Evolutionary conservation across 2,797 vertebrate genomes (phyloP), one percentile per base, ranked within the genome.

Genomic region (Synaphobranchus kaupii): DNA sequence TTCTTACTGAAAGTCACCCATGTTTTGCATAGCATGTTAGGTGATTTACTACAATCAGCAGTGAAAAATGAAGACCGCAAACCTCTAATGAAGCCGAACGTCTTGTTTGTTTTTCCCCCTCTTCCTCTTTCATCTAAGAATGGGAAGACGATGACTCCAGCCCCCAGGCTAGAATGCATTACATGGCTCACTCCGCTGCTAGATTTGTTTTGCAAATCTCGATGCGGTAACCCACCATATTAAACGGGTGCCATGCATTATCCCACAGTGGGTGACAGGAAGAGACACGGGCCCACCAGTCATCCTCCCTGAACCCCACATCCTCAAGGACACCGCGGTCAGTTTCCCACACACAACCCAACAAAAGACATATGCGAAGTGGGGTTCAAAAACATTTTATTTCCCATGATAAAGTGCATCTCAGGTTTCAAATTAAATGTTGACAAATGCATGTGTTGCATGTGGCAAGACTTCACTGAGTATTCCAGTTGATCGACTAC

Each of bases 311-410:
- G 47, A 78, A 39, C 73, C 17, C 12, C 22, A 81, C 44, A 12
- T 31, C 2, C 28, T 25, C 81, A 83, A 82, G 85, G 58, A 83
- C 76, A 52, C 44, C 8, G 20, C 12, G 28, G n/a, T 66, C 78
- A 66, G 34, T 60, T 9, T 15, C 34, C 15, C 44, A n/a, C 78
- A 12, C 17, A 56, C 48, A 60, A 17, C n/a, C 54, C 52, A 56
- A 54, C 47, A n/a, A 44, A 68, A 86, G 44, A 78, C 0, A 58
- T 52, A 85, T 0, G 0, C 1, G 28, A 66, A 52, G 54, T 39
- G 68, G 34, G 58, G 85, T 86, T 73, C 86, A 80, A 90, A 86
- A 85, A 4, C 48, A 78, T 78, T 91, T 93, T 91, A 90, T 92
- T 92, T 85, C 25, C 34, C 31, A 73, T 44, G 66, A 71, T 68